Base-by-base conservation (phyloP, 2,113 vertebrate species). In the Tyto alba region DNA sequence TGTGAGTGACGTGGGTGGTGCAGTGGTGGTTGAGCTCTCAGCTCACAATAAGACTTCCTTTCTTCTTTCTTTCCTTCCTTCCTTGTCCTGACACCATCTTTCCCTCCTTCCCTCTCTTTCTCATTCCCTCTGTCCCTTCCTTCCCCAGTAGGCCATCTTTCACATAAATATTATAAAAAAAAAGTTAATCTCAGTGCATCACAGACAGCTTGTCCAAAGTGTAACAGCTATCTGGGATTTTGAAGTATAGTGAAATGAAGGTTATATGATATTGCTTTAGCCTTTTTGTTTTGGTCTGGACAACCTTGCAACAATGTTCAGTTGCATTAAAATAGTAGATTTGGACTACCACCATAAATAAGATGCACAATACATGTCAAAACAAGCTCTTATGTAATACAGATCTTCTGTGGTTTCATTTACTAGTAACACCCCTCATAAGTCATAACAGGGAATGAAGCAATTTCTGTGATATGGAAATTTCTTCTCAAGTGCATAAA, bases 381-480 rank as follows among this genome's bases (percentile, higher is more conserved):
- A 97, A 97, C 97, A 97, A 91, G 94, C 93, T 91, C 91, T 97
- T 97, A 96, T 15, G 34, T 96, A 95, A 97, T 88, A 91, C 75
- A 75, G 76, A 82, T 88, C 86, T 94, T 94, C 75, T 36, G 68
- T 90, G 81, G 89, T 91, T 97, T 95, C 96, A 85, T 95, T 95
- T 94, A 71, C 90, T 50, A 38, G 90, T 85, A 93, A 95, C 93
- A 94, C 96, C 88, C 90, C 92, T 95, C 62, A 6, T 81, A 81
- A 97, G 84, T 81, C 91, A 88, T 92, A 95, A 74, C 81, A 90
- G 53, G 56, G 76, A 93, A 83, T 0, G 36, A 72, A 95, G 91
- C 82, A 95, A 90, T 91, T 95, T 94, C 88, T 97, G 64, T 97
- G 96, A 97, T 97, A 96, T 96, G 96, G 96, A 97, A 96, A 97